These are phyloP conservation scores for Heterotilapia buettikoferi DNA, from an alignment of 2,113 vertebrate genomes.

Conservation along the genomic window DNA sequence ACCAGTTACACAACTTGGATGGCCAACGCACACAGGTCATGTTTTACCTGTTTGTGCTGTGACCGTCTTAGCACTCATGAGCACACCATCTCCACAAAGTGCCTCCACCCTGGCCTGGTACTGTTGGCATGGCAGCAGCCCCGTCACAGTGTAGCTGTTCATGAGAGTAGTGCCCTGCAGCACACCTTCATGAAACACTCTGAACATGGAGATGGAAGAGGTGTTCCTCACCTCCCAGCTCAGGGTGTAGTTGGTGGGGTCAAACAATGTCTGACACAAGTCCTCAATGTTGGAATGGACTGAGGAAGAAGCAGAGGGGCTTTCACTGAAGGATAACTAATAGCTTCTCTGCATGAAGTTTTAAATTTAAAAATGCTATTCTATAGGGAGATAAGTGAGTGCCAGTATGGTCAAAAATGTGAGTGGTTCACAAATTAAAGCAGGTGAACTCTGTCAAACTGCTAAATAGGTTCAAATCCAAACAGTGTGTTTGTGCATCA, in stretches of 20 bases:
- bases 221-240: constrained; percentile 49
- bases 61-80: constrained; percentile 40
- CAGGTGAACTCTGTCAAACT: neutral
- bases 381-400: accelerated
- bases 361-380: neutral
- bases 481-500: neutral
- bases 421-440: neutral
- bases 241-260: constrained; percentile 54
- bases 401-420: neutral
- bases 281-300: constrained; percentile 46
- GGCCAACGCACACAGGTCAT: neutral
- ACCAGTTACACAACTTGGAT: neutral
- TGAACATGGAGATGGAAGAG: constrained; percentile 54
- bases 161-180: constrained; percentile 39
- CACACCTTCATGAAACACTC: constrained; percentile 52
- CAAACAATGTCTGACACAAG: constrained; percentile 35
- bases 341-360: neutral
- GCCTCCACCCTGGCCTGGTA: constrained; percentile 58
- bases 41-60: constrained; percentile 51
- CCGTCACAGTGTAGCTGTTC: constrained; percentile 40
- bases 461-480: neutral
- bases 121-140: constrained; percentile 40
- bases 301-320: neutral
- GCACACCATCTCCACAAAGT: constrained; percentile 48
- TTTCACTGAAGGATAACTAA: neutral